phyloP scores from a whole-genome alignment of 2,888 invertebrate species.

The Lasioglossum pauxillum region DNA sequence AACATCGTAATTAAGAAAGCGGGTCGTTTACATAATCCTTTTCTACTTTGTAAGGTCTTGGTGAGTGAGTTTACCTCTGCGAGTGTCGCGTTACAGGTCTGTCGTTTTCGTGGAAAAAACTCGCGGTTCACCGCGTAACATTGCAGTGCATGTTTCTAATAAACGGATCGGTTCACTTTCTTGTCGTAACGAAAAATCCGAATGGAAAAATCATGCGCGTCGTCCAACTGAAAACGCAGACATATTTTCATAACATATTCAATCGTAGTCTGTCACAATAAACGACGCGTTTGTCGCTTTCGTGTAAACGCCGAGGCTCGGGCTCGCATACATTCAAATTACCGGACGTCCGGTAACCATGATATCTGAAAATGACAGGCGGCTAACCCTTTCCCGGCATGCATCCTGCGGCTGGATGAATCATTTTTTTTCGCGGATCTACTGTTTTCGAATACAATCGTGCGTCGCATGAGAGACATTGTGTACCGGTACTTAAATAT shows the following conservation, averaged over 20 bases:
- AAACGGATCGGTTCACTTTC: conserved; percentile 37
- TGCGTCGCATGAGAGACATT: conserved; percentile 7
- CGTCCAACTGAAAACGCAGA: not conserved
- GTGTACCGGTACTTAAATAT: not conserved
- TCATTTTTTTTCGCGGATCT: conserved; percentile 13
- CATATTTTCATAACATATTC: not conserved
- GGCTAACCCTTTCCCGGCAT: conserved; percentile 10
- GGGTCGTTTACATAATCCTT: conserved; percentile 33
- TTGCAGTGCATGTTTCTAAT: conserved; percentile 54
- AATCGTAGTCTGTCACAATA: too few species aligned
- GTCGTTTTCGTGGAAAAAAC: conserved; percentile 42
- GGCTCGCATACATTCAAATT: conserved; percentile 29
- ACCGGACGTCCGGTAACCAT: conserved; percentile 33
- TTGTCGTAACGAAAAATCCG: not conserved
- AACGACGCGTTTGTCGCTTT: not conserved
- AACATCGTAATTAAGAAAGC: conserved; percentile 18
- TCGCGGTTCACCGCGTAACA: conserved; percentile 59
- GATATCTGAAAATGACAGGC: conserved; percentile 24
- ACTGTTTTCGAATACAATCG: conserved; percentile 21
- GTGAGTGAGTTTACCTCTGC: conserved; percentile 32
- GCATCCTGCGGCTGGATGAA: conserved; percentile 3
- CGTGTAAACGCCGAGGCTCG: not conserved
- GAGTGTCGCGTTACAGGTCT: conserved; percentile 47
- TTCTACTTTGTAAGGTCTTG: conserved; percentile 37
- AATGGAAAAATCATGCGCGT: not conserved